Conservation (phyloP, 1,140 invertebrate genomes). For the Goniozus legneri region DNA sequence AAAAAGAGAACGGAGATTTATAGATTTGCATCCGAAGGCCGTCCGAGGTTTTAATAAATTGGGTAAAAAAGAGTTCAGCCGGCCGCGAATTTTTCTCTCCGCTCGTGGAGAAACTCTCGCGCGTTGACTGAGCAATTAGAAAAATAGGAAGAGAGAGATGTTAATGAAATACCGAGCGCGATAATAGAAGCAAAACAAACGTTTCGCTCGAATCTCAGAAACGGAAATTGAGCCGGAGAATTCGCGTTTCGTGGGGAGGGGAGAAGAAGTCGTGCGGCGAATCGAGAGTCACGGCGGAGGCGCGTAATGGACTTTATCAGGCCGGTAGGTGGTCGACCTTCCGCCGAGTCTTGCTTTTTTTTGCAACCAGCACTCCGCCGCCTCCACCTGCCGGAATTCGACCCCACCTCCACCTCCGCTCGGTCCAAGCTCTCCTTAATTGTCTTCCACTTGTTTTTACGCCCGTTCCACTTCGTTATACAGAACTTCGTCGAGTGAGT, state of each 20-base stretch:
- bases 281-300: slow-evolving; percentile 17
- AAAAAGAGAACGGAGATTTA: no score
- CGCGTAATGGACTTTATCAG: slow-evolving; percentile 42
- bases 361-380: slow-evolving; percentile 7
- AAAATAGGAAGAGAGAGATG: no score
- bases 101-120: no score
- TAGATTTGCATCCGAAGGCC: no score
- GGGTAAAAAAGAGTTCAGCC: no score
- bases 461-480: slow-evolving; percentile 38
- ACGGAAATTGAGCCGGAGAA: slow-evolving; percentile 1
- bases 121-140: no score
- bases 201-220: no score
- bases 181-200: no score
- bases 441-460: slow-evolving; percentile 42
- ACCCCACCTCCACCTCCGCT: not conserved
- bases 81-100: no score
- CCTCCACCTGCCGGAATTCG: slow-evolving; percentile 2
- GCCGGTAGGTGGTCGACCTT: slow-evolving; percentile 38
- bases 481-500: no score
- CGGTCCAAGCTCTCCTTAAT: slow-evolving; percentile 28
- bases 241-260: slow-evolving; percentile 1
- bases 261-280: slow-evolving; percentile 16
- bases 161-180: no score
- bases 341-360: slow-evolving; percentile 17
- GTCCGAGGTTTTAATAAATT: no score